phyloP scores from a whole-genome alignment of 2,888 invertebrate genomes.

The Pandemis cinnamomeana region DNA sequence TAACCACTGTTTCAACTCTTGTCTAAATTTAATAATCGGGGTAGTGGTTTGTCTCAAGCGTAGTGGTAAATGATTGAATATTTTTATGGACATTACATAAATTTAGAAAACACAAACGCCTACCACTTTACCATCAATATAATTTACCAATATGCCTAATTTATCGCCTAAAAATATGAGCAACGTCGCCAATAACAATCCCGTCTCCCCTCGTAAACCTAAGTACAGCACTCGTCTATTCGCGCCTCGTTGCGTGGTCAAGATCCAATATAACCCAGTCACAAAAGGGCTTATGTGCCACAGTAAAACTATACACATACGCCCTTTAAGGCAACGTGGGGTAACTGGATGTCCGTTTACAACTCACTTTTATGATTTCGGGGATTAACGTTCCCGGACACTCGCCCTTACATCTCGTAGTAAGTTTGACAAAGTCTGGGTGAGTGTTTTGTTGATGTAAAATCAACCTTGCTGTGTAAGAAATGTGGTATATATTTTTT shows the following conservation, averaged over 20 bases:
- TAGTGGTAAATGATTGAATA: no score
- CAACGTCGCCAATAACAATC: constrained; percentile 14
- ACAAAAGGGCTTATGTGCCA: constrained; percentile 2
- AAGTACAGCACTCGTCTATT: constrained; percentile 30
- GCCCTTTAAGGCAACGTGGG: background rate
- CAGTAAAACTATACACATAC: background rate
- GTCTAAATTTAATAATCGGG: no score
- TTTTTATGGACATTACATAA: no score
- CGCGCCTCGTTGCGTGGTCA: constrained; percentile 37
- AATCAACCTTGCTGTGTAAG: no score
- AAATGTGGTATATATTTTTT: no score
- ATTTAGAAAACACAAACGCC: no score
- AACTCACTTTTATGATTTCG: constrained; percentile 35
- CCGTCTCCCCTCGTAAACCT: constrained; percentile 25
- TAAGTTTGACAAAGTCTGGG: background rate
- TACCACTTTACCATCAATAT: background rate
- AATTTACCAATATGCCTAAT: background rate
- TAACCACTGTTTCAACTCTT: no score
- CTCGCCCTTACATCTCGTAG: constrained; percentile 5
- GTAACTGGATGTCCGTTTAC: constrained; percentile 14
- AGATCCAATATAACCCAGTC: constrained; percentile 4
- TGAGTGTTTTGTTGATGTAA: background rate
- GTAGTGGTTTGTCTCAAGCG: no score
- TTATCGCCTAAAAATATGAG: background rate
- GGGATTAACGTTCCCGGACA: constrained; percentile 21